Evolutionary conservation across 2,797 vertebrate species (phyloP).

Genomic region (Enoplosus armatus): DNA sequence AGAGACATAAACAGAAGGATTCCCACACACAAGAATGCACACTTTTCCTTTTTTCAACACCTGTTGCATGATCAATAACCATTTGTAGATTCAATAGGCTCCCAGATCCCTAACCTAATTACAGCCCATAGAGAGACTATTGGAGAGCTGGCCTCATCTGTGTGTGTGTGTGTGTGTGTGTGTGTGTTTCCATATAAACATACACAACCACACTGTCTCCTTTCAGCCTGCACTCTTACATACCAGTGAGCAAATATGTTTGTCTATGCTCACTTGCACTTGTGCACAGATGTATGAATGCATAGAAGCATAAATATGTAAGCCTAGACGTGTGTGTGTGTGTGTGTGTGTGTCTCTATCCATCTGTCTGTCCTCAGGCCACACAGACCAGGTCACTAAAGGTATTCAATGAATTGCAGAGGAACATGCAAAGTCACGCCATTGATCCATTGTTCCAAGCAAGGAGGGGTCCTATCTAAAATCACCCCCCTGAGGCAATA

Average conservation of each 20-base stretch:
- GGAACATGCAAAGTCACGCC: slow-evolving; percentile 71
- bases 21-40: slow-evolving; percentile 2
- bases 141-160: background rate
- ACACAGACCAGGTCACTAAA: slow-evolving; percentile 59
- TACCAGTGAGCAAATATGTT: background rate
- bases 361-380: slow-evolving; percentile 36
- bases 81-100: slow-evolving; percentile 40
- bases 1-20: slow-evolving; percentile 1
- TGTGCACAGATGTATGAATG: background rate
- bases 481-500: slow-evolving; percentile 49
- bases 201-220: background rate
- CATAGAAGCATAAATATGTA: background rate
- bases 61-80: slow-evolving; percentile 63
- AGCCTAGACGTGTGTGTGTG: background rate
- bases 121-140: slow-evolving; percentile 9
- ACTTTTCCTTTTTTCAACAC: slow-evolving; percentile 11
- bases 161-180: slow-evolving; percentile 3
- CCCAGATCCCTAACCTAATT: slow-evolving; percentile 50
- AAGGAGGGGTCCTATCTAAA: slow-evolving; percentile 67
- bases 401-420: slow-evolving; percentile 51
- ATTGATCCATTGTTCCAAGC: slow-evolving; percentile 71
- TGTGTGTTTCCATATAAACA: no score
- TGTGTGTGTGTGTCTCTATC: slow-evolving; percentile 12
- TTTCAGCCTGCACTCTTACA: background rate
- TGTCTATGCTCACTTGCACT: background rate